phyloP scores from a whole-genome alignment of 2,113 vertebrate species.

The Thomomys bottae region DNA sequence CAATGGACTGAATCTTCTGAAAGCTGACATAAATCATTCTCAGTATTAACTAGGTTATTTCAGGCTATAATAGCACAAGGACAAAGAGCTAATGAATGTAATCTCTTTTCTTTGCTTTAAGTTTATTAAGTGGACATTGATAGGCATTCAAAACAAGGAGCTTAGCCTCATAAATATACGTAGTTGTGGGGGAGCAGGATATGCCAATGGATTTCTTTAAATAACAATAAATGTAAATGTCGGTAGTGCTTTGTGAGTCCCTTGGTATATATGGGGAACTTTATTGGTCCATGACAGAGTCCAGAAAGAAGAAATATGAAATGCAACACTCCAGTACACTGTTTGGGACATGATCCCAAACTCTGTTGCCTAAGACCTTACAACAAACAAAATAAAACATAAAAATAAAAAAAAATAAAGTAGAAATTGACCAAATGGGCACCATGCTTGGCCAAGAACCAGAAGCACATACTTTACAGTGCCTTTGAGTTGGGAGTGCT shows the following conservation, averaged over 20 bases:
- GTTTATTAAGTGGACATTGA: not conserved
- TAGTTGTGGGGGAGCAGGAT: not conserved
- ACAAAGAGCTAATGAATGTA: not conserved
- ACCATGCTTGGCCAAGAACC: too few species aligned
- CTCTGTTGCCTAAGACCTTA: not conserved
- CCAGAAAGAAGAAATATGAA: not conserved
- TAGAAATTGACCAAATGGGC: not conserved
- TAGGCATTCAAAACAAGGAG: not conserved
- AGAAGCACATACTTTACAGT: not conserved
- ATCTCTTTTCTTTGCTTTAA: not conserved
- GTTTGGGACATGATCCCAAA: not conserved
- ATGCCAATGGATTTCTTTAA: not conserved
- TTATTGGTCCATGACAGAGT: not conserved
- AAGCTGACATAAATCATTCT: not conserved
- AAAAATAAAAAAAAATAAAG: too few species aligned
- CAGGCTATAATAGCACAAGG: not conserved
- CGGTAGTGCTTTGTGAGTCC: not conserved
- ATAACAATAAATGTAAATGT: not conserved
- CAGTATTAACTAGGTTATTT: not conserved
- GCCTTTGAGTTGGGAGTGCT: not conserved
- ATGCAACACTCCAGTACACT: not conserved
- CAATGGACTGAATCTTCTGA: too few species aligned
- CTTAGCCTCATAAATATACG: not conserved
- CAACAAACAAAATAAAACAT: too few species aligned
- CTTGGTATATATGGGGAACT: not conserved